Evolutionary conservation across 2,888 invertebrate genomes (phyloP), one percentile per base, ranked within the genome.

Genomic region (Aromia moschata): DNA sequence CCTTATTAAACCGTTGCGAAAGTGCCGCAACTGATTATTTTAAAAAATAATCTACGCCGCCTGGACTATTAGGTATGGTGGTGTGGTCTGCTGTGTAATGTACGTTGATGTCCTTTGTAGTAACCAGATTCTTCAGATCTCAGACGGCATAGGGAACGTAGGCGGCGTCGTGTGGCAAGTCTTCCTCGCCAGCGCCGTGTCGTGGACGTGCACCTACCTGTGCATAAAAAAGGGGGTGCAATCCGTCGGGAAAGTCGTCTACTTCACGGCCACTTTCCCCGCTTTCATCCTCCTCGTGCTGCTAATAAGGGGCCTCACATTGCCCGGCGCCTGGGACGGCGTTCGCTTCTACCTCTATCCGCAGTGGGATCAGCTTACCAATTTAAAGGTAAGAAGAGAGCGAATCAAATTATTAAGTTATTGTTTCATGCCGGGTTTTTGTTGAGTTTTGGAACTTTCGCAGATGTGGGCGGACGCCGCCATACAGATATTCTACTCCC

Each of bases 401-500:
- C n/a, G n/a, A n/a, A n/a, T n/a, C n/a, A n/a, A n/a, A n/a, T n/a
- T n/a, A n/a, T n/a, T n/a, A n/a, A n/a, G n/a, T n/a, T n/a, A n/a
- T n/a, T n/a, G n/a, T n/a, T n/a, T n/a, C n/a, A n/a, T n/a, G n/a
- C n/a, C n/a, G n/a, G n/a, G n/a, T n/a, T n/a, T n/a, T n/a, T n/a
- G n/a, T n/a, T n/a, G n/a, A n/a, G n/a, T n/a, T n/a, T n/a, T 68
- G 36, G 46, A 17, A 41, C 36, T 45, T 62, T 70, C 67, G 36
- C 72, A 92, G 92, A 90, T 95, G 2, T 96, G 96, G 96, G 90
- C 92, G 0, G 94, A 95, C 78, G 96, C 96, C 0, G 93, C 94
- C 0, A 89, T 93, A n/a, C 95, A 96, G 81, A 90, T 96, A 66
- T 94, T 96, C 80, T 96, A 90, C 77, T 94, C 95, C 0, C 86